These are phyloP conservation scores for Ganaspis sp. DNA, from an alignment of 1,140 invertebrate genomes.

Conservation along the genomic window DNA sequence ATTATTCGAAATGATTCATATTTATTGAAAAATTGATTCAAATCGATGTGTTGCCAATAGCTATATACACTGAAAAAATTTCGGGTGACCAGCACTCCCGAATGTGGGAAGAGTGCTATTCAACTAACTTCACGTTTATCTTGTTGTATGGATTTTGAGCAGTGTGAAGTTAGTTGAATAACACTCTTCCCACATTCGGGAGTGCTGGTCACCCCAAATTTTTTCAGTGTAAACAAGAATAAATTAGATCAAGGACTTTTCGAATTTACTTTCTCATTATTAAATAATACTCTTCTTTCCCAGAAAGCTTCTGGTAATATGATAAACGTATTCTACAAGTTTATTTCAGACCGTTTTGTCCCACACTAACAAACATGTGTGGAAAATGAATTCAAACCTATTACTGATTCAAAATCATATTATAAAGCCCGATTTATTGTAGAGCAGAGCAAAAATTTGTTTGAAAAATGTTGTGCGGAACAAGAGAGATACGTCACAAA, in stretches of 20 bases:
- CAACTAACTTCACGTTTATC: no score
- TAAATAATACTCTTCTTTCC: slow-evolving; percentile 32
- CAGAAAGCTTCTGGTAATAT: slow-evolving; percentile 33
- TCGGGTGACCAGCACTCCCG: no score
- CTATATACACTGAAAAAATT: no score
- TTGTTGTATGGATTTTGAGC: no score
- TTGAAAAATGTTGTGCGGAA: slow-evolving; percentile 36
- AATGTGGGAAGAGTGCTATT: no score
- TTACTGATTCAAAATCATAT: not conserved
- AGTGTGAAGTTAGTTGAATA: no score
- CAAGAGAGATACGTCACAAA: slow-evolving; percentile 34
- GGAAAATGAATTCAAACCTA: slow-evolving; percentile 4
- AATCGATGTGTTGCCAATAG: not conserved
- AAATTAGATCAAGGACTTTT: slow-evolving; percentile 27
- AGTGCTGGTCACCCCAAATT: no score
- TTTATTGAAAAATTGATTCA: slow-evolving; percentile 12
- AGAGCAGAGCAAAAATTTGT: slow-evolving; percentile 24
- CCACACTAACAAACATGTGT: slow-evolving; percentile 22
- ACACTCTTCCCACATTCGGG: no score
- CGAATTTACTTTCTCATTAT: slow-evolving; percentile 38
- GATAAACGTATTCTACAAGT: slow-evolving; percentile 14
- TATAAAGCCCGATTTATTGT: slow-evolving; percentile 36
- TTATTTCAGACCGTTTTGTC: slow-evolving; percentile 30
- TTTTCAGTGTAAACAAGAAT: not conserved
- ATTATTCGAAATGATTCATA: no score